Conservation (phyloP, 2,113 vertebrate genomes). For the Dinomys branickii region DNA sequence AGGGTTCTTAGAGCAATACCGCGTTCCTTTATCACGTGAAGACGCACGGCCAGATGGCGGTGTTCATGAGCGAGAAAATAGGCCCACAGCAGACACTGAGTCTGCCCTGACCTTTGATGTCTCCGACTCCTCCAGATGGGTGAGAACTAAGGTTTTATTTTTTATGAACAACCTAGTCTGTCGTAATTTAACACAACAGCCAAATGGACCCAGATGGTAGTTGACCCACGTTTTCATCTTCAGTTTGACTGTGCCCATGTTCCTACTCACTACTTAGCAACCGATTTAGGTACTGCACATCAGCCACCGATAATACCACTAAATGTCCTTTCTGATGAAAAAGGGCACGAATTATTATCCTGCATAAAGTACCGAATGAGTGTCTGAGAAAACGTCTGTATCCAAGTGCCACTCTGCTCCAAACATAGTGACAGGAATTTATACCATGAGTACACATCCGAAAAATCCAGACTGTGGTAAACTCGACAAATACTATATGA, state of each 20-base stretch:
- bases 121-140: background rate
- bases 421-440: background rate
- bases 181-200: background rate
- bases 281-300: background rate
- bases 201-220: background rate
- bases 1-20: background rate
- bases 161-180: background rate
- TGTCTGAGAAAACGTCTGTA: background rate
- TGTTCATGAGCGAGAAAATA: background rate
- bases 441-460: accelerated
- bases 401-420: background rate
- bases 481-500: background rate
- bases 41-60: background rate
- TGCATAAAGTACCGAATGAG: background rate
- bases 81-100: too few species aligned
- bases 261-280: background rate
- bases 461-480: background rate
- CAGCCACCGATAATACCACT: background rate
- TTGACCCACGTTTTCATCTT: background rate
- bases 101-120: background rate
- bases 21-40: background rate
- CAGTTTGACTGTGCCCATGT: background rate
- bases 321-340: background rate
- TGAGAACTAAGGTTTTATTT: background rate
- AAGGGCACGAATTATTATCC: background rate